These are phyloP conservation scores for Artemia sinica DNA, from an alignment of 2,888 invertebrate species.

Conservation along the genomic window DNA sequence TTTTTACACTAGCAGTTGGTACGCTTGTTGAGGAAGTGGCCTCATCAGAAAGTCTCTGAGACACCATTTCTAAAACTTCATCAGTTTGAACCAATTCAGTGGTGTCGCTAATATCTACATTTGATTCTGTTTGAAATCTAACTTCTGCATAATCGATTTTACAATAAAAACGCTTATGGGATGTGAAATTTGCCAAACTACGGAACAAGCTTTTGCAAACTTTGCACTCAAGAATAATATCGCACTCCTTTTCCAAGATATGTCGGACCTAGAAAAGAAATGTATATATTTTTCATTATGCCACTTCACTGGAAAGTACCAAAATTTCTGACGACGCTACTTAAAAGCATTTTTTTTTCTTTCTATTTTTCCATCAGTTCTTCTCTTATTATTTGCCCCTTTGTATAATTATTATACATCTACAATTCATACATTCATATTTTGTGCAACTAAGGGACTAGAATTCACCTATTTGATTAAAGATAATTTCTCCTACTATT, in stretches of 20 bases:
- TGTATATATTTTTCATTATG: too few relatives aligned
- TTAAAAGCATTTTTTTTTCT: too few relatives aligned
- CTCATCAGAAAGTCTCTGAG: background rate
- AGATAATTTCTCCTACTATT: too few relatives aligned
- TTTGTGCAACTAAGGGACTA: too few relatives aligned
- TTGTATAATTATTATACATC: too few relatives aligned
- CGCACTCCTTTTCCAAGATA: constrained; percentile 63
- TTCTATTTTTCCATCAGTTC: too few relatives aligned
- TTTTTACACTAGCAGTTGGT: background rate
- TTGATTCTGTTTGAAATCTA: background rate
- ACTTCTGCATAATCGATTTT: background rate
- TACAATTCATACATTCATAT: too few relatives aligned
- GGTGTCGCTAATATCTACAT: background rate
- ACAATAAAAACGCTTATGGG: constrained; percentile 73
- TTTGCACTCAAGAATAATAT: constrained; percentile 72
- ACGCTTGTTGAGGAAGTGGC: background rate
- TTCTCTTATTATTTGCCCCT: too few relatives aligned
- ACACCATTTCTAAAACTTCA: background rate
- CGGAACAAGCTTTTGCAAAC: constrained; percentile 69
- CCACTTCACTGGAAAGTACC: too few relatives aligned
- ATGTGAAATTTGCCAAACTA: constrained; percentile 67
- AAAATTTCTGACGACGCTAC: too few relatives aligned
- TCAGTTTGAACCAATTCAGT: constrained; percentile 6
- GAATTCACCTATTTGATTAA: too few relatives aligned
- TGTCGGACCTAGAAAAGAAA: constrained; percentile 44